Base-by-base conservation (phyloP, 2,113 vertebrate genomes). In the Gadus macrocephalus region DNA sequence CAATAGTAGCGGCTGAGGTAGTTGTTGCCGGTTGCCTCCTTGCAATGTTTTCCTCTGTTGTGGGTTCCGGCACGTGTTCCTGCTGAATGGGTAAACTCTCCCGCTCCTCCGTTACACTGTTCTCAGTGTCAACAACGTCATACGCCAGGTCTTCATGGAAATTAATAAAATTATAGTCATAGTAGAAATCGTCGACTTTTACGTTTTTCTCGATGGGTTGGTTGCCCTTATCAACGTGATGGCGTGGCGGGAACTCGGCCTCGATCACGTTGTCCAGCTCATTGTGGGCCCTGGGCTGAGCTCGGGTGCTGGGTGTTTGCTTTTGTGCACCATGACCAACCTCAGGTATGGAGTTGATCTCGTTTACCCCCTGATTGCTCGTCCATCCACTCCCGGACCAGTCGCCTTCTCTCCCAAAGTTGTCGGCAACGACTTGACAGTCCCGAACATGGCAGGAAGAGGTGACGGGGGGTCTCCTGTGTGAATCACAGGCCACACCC, bases 141-240 rank as follows among this genome's bases (percentile, higher is more conserved):
- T 95, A 90, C 0, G 93, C 91, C 63, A 98, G 84, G 72, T 99
- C 95, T 78, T 98, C 96, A 0, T 99, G 97, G 83, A 99, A 99
- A 75, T 93, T 95, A 79, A 99, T 98, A 3, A 99, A 99, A 72
- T 99, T 99, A 11, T 99, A 99, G 81, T 99, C 97, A 0, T 99
- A 99, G 83, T 98, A 99, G 83, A 98, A 99, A 53, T 98, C 96
- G 1, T 98, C 97, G 0, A 99, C 93, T 2, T 92, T 88, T 67
- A 94, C 80, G 0, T 91, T 90, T 27, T 73, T 89, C 27, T 80
- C 67, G 5, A 74, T 19, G 9, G 73, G 71, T 8, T 86, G 81
- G 1, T 89, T 68, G 0, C 74, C 66, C 79, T 93, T 79, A 82
- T 93, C 60, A 35, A 91, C 35, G 65, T 79, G 77, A 69, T 82